These are phyloP conservation scores for Pyrrhia umbra DNA, from an alignment of 2,888 invertebrate species.

Conservation along the genomic window DNA sequence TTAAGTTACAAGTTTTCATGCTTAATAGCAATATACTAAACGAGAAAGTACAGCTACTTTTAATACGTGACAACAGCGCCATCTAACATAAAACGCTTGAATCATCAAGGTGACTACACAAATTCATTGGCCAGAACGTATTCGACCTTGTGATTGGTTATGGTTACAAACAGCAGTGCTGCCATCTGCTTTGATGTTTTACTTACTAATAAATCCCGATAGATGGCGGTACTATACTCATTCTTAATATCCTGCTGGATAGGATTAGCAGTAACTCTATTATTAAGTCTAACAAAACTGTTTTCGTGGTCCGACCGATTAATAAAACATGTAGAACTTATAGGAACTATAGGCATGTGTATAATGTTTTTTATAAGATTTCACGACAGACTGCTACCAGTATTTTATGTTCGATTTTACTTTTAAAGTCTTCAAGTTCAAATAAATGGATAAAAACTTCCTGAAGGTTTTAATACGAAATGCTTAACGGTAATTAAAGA, in stretches of 20 bases:
- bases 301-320: not conserved
- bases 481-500: conserved; percentile 32
- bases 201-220: not conserved
- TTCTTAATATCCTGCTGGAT: no score
- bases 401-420: not conserved
- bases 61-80: conserved; percentile 34
- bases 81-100: conserved; percentile 33
- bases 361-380: not conserved
- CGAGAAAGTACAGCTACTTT: not conserved
- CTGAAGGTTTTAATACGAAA: conserved; percentile 38
- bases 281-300: no score
- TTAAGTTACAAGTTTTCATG: no score
- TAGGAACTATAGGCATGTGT: not conserved
- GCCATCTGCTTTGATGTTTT: conserved; percentile 21
- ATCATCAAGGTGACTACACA: not conserved
- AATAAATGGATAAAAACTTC: conserved; percentile 15
- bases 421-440: not conserved
- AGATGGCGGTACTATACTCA: conserved; percentile 55
- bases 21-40: no score
- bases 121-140: conserved; percentile 3
- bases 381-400: not conserved
- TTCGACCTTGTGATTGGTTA: not conserved
- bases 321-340: not conserved
- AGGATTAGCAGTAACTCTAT: not conserved
- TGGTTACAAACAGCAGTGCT: conserved; percentile 20